Evolutionary conservation across 2,888 invertebrate species (phyloP).

Genomic region (Tetropium fuscum): DNA sequence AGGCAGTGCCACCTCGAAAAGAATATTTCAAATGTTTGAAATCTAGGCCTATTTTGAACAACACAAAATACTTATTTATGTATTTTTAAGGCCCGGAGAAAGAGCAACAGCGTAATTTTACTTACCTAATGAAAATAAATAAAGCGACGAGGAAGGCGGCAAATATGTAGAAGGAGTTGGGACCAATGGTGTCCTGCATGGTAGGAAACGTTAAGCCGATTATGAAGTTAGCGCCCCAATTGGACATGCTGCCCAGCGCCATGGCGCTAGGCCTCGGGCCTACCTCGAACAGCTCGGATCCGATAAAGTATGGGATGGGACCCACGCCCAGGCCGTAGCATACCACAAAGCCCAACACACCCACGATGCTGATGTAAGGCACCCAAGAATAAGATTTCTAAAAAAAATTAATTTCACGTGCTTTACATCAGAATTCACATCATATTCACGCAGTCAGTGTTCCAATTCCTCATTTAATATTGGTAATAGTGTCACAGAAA

Average conservation of each 20-base stretch:
- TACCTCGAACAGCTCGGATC: conserved; percentile 87
- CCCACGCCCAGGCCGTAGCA: conserved; percentile 88
- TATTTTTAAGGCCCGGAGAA: too few relatives aligned
- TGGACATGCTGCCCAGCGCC: conserved; percentile 87
- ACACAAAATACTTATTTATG: too few relatives aligned
- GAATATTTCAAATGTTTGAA: too few relatives aligned
- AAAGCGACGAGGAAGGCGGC: conserved; percentile 69
- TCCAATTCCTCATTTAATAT: too few relatives aligned
- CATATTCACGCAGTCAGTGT: too few relatives aligned
- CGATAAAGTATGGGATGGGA: conserved; percentile 89
- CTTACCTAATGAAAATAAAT: conserved; percentile 73
- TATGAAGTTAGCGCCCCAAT: conserved; percentile 90
- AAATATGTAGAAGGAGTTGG: conserved; percentile 84
- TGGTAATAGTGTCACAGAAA: too few relatives aligned
- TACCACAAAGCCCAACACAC: conserved; percentile 81
- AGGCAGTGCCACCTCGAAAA: too few relatives aligned
- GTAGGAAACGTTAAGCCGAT: conserved; percentile 84
- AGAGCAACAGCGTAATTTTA: too few relatives aligned
- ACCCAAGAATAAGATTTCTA: conserved; percentile 75
- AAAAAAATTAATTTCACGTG: too few relatives aligned
- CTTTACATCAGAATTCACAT: too few relatives aligned
- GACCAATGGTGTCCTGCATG: conserved; percentile 73
- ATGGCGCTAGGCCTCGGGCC: conserved; percentile 87
- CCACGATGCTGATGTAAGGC: conserved; percentile 77
- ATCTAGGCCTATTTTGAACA: too few relatives aligned